Evolutionary conservation across 2,888 invertebrate species (phyloP).

Genomic region (Acleris cristana): DNA sequence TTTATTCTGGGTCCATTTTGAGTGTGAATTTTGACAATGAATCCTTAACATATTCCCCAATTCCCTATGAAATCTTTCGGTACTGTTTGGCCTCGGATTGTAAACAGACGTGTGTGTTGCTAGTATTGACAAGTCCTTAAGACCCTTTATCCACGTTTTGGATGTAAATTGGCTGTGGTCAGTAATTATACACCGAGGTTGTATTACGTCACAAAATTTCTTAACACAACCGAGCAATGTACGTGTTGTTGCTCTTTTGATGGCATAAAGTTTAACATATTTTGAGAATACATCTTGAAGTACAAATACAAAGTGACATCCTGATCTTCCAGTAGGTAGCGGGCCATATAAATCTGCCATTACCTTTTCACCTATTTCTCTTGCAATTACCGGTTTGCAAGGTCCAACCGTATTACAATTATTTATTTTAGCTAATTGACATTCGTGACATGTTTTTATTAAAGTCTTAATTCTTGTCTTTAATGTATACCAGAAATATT

Average conservation of each 20-base stretch:
- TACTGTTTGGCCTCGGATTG: slow-evolving; percentile 1
- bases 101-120: not conserved
- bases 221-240: not conserved
- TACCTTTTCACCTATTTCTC: slow-evolving; percentile 29
- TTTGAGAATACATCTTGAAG: slow-evolving; percentile 4
- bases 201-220: not conserved
- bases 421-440: slow-evolving; percentile 29
- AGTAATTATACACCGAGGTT: not conserved
- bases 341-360: slow-evolving; percentile 23
- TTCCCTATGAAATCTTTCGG: slow-evolving; percentile 2
- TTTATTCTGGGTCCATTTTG: not conserved
- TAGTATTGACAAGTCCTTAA: not conserved
- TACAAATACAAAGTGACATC: slow-evolving; percentile 24
- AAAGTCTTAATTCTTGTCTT: slow-evolving; percentile 6
- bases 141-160: not conserved
- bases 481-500: slow-evolving; percentile 21
- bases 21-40: slow-evolving; percentile 11
- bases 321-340: slow-evolving; percentile 23
- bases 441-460: slow-evolving; percentile 26
- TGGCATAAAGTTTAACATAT: slow-evolving; percentile 7
- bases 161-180: slow-evolving; percentile 9
- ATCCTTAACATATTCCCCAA: slow-evolving; percentile 6
- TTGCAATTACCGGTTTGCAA: slow-evolving; percentile 14
- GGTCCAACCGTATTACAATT: slow-evolving; percentile 27
- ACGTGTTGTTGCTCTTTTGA: not conserved